phyloP scores from a whole-genome alignment of 2,888 invertebrate species.

The Pyrrhosoma nymphula region DNA sequence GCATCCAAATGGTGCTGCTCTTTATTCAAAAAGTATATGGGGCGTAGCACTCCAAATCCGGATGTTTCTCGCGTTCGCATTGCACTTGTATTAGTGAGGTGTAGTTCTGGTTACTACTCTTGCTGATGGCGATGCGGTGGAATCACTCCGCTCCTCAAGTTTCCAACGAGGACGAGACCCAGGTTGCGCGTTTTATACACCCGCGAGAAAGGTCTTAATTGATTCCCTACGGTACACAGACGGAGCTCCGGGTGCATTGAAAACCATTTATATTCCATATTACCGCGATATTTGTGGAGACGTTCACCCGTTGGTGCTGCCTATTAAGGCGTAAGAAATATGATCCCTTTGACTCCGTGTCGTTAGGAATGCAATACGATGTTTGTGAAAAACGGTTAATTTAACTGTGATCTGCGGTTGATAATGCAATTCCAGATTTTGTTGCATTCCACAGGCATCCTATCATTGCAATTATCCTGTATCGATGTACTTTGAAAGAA shows the following conservation, averaged over 20 bases:
- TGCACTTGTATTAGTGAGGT: not conserved
- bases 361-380: not conserved
- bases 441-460: not conserved
- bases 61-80: not conserved
- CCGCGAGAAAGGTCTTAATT: not conserved
- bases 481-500: too few species aligned
- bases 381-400: not conserved
- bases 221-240: not conserved
- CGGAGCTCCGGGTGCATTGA: not conserved
- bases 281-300: not conserved
- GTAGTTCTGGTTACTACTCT: not conserved
- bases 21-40: conserved; percentile 16
- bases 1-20: not conserved
- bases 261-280: not conserved
- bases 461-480: too few species aligned
- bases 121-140: not conserved
- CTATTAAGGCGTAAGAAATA: not conserved
- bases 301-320: not conserved
- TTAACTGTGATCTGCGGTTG: not conserved
- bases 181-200: not conserved
- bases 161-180: not conserved
- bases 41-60: not conserved
- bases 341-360: too few species aligned
- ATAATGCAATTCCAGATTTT: not conserved
- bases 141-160: not conserved